Evolutionary conservation across 2,113 vertebrate species (phyloP), one percentile per base, ranked within the genome.

Genomic region (Laterallus jamaicensis): DNA sequence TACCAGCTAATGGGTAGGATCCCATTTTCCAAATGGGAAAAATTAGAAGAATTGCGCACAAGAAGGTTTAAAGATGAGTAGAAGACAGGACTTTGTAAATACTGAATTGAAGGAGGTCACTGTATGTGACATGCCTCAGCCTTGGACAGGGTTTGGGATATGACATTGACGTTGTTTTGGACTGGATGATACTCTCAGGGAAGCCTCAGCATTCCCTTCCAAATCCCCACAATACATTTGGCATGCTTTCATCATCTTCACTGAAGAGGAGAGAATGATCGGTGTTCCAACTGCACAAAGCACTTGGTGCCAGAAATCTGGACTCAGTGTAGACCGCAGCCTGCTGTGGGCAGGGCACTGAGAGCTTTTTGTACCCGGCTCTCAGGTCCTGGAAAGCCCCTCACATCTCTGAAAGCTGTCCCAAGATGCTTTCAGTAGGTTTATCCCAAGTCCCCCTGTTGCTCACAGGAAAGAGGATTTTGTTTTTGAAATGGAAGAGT

Each of bases 81-180:
- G 64, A 68, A 63, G n/a, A 24, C 15, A 32, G 66, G 37, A 40
- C 42, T 90, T 54, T 9, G 49, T 25, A 54, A 58, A 22, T 64
- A 4, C 6, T 10, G 63, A 14, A 5, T 14, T 63, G 49, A 68
- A 54, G 49, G 26, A 17, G 20, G 63, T 77, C 12, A 3, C 9
- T 44, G 37, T 28, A 16, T 0, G 1, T 21, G 39, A 8, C 9
- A 17, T 0, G 4, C 66, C 55, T 50, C 56, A 18, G 47, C 47
- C 63, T 56, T 12, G 39, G 66, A 0, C 20, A 54, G 77, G 42
- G 15, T 52, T 84, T 90, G 58, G 83, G 81, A 5, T 91, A 4
- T 29, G 76, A 2, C 32, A 12, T 10, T 26, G 59, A 2, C 13
- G 1, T 12, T 47, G 8, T 9, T 70, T 29, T 67, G 93, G 81